These are phyloP conservation scores for Catocala nupta DNA, from an alignment of 2,888 invertebrate genomes.

Conservation along the genomic window DNA sequence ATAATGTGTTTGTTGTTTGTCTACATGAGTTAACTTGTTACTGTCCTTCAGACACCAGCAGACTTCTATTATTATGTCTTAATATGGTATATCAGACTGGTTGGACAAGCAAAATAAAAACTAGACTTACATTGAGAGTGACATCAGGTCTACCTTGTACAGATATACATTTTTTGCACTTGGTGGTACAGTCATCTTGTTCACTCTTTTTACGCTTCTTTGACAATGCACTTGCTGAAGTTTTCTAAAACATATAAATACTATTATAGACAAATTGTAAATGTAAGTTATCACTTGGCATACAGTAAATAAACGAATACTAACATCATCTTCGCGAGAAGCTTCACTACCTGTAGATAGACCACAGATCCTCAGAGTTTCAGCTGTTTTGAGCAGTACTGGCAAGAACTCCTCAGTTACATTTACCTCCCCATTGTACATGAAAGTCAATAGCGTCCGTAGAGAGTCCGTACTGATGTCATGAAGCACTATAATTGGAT, in stretches of 20 bases:
- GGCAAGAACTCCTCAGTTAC: constrained; percentile 91
- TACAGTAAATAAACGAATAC: constrained; percentile 11
- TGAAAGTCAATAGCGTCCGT: constrained; percentile 89
- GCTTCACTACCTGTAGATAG: constrained; percentile 87
- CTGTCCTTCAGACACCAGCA: too few relatives aligned
- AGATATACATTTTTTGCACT: constrained; percentile 64
- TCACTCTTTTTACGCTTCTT: constrained; percentile 82
- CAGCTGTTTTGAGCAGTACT: constrained; percentile 90
- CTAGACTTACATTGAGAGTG: constrained; percentile 64
- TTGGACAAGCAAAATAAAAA: background rate
- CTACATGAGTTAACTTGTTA: too few relatives aligned
- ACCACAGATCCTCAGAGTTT: constrained; percentile 90
- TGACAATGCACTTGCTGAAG: constrained; percentile 55
- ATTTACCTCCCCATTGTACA: constrained; percentile 92
- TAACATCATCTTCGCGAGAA: constrained; percentile 78
- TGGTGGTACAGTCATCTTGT: constrained; percentile 72
- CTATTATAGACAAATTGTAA: too few relatives aligned
- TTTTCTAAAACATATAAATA: constrained; percentile 62
- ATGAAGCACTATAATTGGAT: constrained; percentile 92
- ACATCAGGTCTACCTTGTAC: constrained; percentile 58
- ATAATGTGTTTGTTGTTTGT: too few relatives aligned
- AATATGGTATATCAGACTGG: background rate
- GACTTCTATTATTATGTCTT: too few relatives aligned
- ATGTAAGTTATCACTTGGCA: too few relatives aligned
- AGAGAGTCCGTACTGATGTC: constrained; percentile 90